Base-by-base conservation (phyloP, 2,113 vertebrate species). In the Aegypius monachus region DNA sequence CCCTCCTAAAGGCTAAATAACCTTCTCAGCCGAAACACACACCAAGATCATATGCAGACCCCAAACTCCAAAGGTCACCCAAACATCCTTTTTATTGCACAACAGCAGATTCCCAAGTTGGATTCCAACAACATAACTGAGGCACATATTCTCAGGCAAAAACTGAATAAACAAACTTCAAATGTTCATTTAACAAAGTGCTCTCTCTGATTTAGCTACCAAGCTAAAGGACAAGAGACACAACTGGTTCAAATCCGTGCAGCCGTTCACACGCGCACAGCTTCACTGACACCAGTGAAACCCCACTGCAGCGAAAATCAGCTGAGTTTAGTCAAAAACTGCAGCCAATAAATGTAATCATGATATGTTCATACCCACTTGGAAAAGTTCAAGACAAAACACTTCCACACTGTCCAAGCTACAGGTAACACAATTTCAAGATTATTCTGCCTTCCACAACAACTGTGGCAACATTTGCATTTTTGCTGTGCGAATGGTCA, bases 211-310 rank as follows among this genome's bases (percentile, higher is more conserved):
- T 31, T 42, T 31, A 65, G 11, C 10, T 62, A 53, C n/a, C 36
- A 81, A 45, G 16, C 52, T 65, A 5, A 71, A 72, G 38, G 40
- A 67, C 23, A n/a, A 20, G 26, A 56, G 48, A 38, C 8, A n/a
- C 3, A 16, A 17, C n/a, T 74, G 61, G 25, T 26, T 36, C 38
- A 56, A 7, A 27, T 50, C 66, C 1, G 0, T 0, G 0, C 23
- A 77, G 65, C 43, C 7, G 0, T 6, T 61, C 23, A 5, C 34
- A 61, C 0, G 0, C 5, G 1, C n/a, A 29, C 2, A 34, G 34
- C 50, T 72, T 12, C 45, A 4, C 26, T 80, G 70, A 4, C 53
- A 73, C 43, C 55, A 47, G 7, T 12, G 62, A 72, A 59, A 65
- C 26, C 45, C 31, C 23, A 9, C 5, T 6, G 22, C 14, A 29